These are phyloP conservation scores for Helicolenus hilgendorfi DNA, from an alignment of 2,797 vertebrate species.

Conservation along the genomic window DNA sequence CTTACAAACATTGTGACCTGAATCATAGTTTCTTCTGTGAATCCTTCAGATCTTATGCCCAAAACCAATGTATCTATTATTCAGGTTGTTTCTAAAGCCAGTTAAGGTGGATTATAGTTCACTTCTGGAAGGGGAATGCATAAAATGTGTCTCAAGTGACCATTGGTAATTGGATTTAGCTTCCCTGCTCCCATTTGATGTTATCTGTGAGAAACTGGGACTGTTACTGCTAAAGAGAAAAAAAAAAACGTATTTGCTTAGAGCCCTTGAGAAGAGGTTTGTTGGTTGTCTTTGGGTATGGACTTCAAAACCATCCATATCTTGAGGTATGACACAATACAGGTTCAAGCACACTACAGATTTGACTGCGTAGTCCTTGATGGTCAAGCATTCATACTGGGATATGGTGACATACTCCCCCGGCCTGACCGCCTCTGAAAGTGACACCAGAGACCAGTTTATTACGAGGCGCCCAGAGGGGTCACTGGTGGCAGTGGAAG, in stretches of 20 bases:
- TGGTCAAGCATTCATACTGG: not conserved
- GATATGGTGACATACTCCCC: not conserved
- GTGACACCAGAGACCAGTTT: not conserved
- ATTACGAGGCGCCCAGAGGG: not conserved
- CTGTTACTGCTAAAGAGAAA: not conserved
- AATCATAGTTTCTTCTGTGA: slow-evolving; percentile 21
- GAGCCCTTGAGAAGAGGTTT: not conserved
- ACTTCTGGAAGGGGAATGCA: slow-evolving; percentile 3
- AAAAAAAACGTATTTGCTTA: not conserved
- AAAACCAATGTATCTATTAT: not conserved
- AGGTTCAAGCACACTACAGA: not conserved
- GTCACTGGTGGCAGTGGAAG: not conserved
- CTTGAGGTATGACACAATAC: not conserved
- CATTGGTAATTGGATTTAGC: slow-evolving; percentile 45
- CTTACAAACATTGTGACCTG: not conserved
- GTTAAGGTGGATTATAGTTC: not conserved
- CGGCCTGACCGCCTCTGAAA: not conserved
- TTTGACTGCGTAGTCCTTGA: not conserved
- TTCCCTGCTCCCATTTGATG: slow-evolving; percentile 18
- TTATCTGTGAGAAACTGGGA: slow-evolving; percentile 43
- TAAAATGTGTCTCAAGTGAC: slow-evolving; percentile 48
- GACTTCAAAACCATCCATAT: not conserved
- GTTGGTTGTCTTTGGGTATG: not conserved
- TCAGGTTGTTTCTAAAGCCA: not conserved
- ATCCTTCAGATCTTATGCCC: not conserved